phyloP scores from a whole-genome alignment of 2,113 vertebrate genomes.

The Rallus limicola region DNA sequence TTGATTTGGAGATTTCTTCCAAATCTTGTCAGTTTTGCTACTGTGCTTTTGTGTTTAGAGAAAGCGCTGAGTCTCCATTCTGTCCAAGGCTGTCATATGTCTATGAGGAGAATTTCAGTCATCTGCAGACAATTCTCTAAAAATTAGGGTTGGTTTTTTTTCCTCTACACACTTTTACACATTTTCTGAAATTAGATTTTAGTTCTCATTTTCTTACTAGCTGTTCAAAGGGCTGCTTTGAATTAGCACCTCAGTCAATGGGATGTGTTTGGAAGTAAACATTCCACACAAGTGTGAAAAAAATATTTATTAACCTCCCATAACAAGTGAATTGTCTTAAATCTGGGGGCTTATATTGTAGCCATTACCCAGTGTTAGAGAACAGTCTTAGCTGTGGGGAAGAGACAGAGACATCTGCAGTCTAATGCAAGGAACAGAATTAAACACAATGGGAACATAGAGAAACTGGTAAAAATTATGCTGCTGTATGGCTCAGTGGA shows the following conservation, averaged over 20 bases:
- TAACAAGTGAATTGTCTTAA: slow-evolving; percentile 42
- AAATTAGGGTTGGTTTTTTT: background rate
- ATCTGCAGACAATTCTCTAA: background rate
- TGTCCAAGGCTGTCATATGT: background rate
- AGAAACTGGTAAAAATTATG: slow-evolving; percentile 54
- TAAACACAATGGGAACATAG: slow-evolving; percentile 54
- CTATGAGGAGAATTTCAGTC: background rate
- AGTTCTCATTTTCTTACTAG: slow-evolving; percentile 11
- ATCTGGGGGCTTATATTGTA: slow-evolving; percentile 19
- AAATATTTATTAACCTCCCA: slow-evolving; percentile 38
- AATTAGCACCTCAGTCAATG: background rate
- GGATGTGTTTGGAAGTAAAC: slow-evolving; percentile 60
- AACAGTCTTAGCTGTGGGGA: slow-evolving; percentile 54
- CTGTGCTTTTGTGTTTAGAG: background rate
- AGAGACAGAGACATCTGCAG: slow-evolving; percentile 62
- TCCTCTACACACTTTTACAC: background rate
- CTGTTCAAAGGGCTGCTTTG: background rate
- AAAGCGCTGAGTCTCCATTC: background rate
- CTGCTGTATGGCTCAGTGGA: slow-evolving; percentile 46
- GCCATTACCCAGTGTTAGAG: slow-evolving; percentile 28
- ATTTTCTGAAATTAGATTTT: slow-evolving; percentile 36
- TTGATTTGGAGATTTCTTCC: background rate
- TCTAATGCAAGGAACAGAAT: slow-evolving; percentile 30
- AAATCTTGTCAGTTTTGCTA: background rate
- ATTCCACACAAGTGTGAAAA: slow-evolving; percentile 48